Conservation (phyloP, 2,113 vertebrate species). For the Ardeotis arabs region DNA sequence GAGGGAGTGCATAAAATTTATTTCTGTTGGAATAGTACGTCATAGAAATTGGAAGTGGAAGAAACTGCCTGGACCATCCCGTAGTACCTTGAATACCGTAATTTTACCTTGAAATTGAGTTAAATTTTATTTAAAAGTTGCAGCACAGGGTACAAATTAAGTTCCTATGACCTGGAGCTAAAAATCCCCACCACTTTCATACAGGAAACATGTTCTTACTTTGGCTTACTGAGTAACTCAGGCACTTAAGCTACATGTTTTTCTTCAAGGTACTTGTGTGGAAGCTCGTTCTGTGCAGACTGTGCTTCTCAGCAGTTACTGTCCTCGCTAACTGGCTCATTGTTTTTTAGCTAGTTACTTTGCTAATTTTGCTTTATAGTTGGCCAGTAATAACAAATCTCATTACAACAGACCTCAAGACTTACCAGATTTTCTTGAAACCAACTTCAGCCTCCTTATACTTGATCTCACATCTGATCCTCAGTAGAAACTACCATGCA, state of each 20-base stretch:
- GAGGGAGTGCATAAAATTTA: neutral
- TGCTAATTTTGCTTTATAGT: neutral
- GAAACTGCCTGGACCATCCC: neutral
- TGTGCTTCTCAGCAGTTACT: neutral
- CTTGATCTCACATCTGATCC: neutral
- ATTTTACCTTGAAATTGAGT: neutral
- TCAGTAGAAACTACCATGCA: neutral
- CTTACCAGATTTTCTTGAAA: neutral
- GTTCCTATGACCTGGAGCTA: neutral
- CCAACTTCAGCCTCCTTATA: neutral
- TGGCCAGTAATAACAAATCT: neutral
- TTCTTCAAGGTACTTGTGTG: neutral
- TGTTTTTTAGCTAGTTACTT: neutral
- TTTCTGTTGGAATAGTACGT: neutral
- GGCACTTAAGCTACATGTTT: neutral
- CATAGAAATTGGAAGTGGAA: neutral
- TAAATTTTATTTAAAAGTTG: neutral
- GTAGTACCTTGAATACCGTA: neutral
- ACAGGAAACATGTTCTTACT: neutral
- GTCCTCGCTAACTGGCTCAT: neutral
- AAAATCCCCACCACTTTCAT: neutral
- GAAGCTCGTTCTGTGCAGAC: neutral
- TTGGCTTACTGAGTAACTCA: neutral
- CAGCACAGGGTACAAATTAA: neutral
- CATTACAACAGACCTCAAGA: neutral